phyloP scores from a whole-genome alignment of 2,797 vertebrate genomes.

The Salmo trutta region DNA sequence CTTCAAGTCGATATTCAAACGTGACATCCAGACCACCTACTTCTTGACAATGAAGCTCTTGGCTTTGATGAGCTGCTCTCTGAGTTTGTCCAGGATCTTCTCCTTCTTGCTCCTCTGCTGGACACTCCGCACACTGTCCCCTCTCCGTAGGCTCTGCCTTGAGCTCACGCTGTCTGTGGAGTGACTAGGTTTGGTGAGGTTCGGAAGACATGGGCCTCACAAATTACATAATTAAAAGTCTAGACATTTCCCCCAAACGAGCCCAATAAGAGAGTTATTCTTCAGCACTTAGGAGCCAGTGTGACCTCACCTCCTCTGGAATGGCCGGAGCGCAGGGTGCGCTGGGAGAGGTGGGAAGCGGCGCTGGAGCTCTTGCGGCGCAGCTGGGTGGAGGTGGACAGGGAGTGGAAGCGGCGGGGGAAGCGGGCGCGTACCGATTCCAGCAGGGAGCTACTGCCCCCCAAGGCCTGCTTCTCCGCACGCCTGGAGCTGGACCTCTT shows the following conservation, averaged over 20 bases:
- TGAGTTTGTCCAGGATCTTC: slow-evolving; percentile 85
- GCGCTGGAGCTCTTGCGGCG: slow-evolving; percentile 79
- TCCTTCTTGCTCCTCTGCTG: slow-evolving; percentile 81
- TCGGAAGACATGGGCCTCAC: neutral
- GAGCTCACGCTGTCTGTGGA: slow-evolving; percentile 83
- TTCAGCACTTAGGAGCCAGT: neutral
- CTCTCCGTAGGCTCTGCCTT: slow-evolving; percentile 78
- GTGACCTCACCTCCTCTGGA: slow-evolving; percentile 77
- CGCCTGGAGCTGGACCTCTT: slow-evolving; percentile 76
- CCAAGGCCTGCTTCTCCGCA: neutral
- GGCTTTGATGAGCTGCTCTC: slow-evolving; percentile 84
- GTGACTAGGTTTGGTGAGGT: neutral
- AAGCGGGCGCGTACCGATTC: slow-evolving; percentile 80
- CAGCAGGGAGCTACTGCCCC: neutral
- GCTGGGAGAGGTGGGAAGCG: slow-evolving; percentile 75
- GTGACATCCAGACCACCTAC: neutral
- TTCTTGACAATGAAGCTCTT: slow-evolving; percentile 79
- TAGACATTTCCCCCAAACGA: too few species aligned
- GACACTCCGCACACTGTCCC: slow-evolving; percentile 76
- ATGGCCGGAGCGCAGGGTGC: slow-evolving; percentile 72
- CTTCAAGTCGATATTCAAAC: neutral
- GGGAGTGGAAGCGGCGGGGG: slow-evolving; percentile 49
- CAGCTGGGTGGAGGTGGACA: slow-evolving; percentile 48
- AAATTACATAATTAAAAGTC: neutral
- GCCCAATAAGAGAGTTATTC: neutral